phyloP scores from a whole-genome alignment of 2,797 vertebrate genomes.

The Squalus acanthias region DNA sequence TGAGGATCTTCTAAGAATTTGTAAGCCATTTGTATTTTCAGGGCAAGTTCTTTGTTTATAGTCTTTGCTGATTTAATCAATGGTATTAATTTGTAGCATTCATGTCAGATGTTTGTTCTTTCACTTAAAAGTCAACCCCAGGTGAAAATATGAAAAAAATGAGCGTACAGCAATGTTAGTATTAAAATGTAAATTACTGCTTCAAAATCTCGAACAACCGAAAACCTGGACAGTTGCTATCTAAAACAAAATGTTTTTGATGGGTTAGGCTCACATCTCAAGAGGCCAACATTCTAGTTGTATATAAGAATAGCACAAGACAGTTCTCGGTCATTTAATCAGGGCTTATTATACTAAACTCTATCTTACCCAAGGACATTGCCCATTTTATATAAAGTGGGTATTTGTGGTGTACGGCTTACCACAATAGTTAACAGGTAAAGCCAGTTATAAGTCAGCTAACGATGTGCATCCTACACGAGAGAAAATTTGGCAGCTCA shows the following conservation, averaged over 20 bases:
- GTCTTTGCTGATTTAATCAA: not conserved
- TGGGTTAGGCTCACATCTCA: not conserved
- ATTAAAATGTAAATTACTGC: not conserved
- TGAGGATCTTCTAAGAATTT: not conserved
- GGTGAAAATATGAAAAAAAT: not conserved
- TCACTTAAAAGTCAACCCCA: not conserved
- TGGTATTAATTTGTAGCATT: not conserved
- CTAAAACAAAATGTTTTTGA: not conserved
- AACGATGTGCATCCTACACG: not conserved
- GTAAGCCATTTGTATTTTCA: not conserved
- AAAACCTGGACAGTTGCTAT: not conserved
- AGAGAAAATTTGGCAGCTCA: not conserved
- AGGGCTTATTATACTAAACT: not conserved
- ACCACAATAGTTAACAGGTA: not conserved
- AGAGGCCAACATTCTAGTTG: not conserved
- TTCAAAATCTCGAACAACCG: not conserved
- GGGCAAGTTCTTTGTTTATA: not conserved
- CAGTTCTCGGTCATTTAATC: not conserved
- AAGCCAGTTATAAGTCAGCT: not conserved
- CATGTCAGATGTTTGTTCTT: slow-evolving; percentile 7
- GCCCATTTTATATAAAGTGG: not conserved
- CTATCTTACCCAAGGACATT: not conserved
- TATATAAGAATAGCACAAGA: not conserved
- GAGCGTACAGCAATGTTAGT: not conserved
- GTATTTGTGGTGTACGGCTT: not conserved